Percentiles rank a stretch among this genome's conserved stretches.
Evolutionary conservation across 2,797 vertebrate genomes (phyloP).

Genomic region (Perodicticus potto): DNA sequence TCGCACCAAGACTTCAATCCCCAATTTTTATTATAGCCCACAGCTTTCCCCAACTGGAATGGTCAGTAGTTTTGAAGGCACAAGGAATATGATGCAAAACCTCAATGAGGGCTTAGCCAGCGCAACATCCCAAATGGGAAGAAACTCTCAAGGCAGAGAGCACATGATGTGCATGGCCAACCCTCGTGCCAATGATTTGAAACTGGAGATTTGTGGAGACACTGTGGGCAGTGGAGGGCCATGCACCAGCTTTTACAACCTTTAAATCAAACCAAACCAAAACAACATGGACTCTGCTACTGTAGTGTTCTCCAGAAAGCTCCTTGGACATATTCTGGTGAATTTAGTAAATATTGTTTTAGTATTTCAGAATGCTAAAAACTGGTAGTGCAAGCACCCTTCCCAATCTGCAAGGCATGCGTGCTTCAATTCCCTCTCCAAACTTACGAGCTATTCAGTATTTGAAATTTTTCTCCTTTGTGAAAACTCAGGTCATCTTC

Average conservation of each 20-base stretch:
- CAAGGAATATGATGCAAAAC: background rate
- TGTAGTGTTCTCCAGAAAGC: conserved; percentile 77
- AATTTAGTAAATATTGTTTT: background rate
- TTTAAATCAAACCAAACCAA: conserved; percentile 66
- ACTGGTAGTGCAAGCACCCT: background rate
- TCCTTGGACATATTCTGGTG: conserved; percentile 1
- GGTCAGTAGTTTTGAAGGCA: conserved; percentile 64
- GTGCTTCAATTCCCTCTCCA: background rate
- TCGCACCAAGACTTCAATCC: background rate
- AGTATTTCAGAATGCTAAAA: background rate
- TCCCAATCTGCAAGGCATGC: background rate
- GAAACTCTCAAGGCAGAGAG: conserved; percentile 38
- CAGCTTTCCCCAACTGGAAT: background rate
- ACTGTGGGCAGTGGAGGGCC: background rate
- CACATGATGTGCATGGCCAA: background rate
- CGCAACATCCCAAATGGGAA: conserved; percentile 23
- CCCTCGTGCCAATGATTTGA: background rate
- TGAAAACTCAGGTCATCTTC: conserved; percentile 98
- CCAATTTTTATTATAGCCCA: background rate
- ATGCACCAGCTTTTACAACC: conserved; percentile 67
- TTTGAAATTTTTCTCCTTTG: conserved; percentile 99
- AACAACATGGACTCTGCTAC: background rate
- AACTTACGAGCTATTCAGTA: conserved; percentile 99
- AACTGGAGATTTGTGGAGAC: conserved; percentile 60
- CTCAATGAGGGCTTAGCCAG: conserved; percentile 43